phyloP scores from a whole-genome alignment of 2,797 vertebrate genomes.

The Xenopus petersii region DNA sequence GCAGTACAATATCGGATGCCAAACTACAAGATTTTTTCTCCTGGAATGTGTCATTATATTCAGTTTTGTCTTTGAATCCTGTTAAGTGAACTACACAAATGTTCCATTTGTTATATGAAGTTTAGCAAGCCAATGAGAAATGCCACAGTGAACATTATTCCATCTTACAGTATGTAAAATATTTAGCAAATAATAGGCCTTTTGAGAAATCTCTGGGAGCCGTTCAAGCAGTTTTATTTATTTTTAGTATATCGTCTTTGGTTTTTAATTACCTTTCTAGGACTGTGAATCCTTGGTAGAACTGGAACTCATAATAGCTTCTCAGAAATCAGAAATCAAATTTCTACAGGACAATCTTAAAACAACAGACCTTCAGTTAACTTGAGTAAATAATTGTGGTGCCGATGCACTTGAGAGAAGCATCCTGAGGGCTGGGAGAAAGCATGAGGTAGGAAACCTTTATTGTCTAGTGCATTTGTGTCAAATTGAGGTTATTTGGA shows the following conservation, averaged over 20 bases:
- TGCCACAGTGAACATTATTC: neutral
- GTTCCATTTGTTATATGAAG: neutral
- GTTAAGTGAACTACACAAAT: neutral
- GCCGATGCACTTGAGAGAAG: constrained; percentile 50
- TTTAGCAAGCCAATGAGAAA: constrained; percentile 7
- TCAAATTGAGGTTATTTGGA: constrained; percentile 54
- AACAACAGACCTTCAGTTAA: constrained; percentile 51
- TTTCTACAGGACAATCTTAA: constrained; percentile 64
- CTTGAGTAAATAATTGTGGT: constrained; percentile 46
- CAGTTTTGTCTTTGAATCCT: neutral
- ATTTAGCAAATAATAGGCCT: constrained; percentile 7
- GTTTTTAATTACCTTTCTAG: constrained; percentile 33
- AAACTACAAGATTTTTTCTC: neutral
- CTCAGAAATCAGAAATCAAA: constrained; percentile 65
- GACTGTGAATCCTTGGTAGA: constrained; percentile 50
- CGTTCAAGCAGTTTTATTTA: constrained; percentile 7
- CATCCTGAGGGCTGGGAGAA: constrained; percentile 51
- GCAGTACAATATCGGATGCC: no score
- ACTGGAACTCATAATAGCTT: constrained; percentile 55
- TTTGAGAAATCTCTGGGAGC: constrained; percentile 13
- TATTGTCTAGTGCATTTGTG: constrained; percentile 56
- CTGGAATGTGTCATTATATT: neutral
- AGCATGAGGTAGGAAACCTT: constrained; percentile 56
- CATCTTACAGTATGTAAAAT: constrained; percentile 3
- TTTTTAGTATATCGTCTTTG: constrained; percentile 13